Evolutionary conservation across 2,888 invertebrate genomes (phyloP).

Genomic region (Eupithecia exiguata): DNA sequence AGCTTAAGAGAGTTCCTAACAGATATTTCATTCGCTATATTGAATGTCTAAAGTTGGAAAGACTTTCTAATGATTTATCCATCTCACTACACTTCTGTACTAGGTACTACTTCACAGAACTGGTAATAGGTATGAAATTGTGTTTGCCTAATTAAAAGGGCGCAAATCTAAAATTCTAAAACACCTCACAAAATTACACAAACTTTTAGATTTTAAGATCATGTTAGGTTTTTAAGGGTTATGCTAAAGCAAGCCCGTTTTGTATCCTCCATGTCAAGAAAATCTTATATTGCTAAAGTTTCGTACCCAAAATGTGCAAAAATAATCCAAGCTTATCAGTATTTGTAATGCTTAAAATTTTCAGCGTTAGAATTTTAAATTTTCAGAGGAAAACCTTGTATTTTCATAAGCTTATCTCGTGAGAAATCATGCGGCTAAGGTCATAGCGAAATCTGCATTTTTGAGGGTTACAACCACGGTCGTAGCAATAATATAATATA

Average conservation of each 20-base stretch:
- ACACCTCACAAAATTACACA: neutral
- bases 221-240: conserved; percentile 1
- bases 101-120: neutral
- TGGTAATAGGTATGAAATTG: neutral
- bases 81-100: neutral
- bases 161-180: too few species aligned
- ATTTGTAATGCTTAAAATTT: conserved; percentile 32
- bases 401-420: conserved; percentile 48
- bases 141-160: neutral
- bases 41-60: neutral
- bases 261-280: conserved; percentile 16
- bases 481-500: neutral
- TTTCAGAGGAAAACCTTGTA: conserved; percentile 37
- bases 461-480: conserved; percentile 19
- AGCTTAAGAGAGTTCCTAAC: too few species aligned
- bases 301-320: conserved; percentile 17
- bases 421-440: conserved; percentile 45
- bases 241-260: neutral
- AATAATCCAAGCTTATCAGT: conserved; percentile 33
- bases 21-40: neutral
- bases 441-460: conserved; percentile 21
- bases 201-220: neutral
- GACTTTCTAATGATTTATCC: neutral
- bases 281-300: conserved; percentile 12
- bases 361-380: conserved; percentile 33